A percentile compares a stretch with the other conserved stretches of the same genome.
phyloP scores from a whole-genome alignment of 2,888 invertebrate genomes.

The Strigamia maritima region DNA sequence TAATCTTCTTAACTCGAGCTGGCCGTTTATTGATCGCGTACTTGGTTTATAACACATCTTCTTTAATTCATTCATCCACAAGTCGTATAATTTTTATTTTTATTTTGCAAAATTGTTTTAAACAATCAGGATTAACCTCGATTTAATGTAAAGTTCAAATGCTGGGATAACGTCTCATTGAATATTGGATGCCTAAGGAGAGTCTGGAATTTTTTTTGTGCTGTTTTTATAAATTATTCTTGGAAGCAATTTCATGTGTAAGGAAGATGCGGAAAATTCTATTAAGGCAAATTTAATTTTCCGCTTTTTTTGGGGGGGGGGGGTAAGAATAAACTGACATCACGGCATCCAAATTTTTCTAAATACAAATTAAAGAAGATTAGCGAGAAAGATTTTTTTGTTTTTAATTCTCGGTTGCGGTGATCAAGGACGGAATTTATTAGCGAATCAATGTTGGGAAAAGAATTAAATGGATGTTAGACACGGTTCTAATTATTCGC shows the following conservation, averaged over 20 bases:
- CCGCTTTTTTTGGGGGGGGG: neutral
- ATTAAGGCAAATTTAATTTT: neutral
- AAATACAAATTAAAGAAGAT: neutral
- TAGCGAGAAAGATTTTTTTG: neutral
- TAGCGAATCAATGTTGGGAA: neutral
- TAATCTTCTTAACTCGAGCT: neutral
- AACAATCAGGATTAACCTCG: neutral
- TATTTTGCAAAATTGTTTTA: neutral
- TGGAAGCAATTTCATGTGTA: neutral
- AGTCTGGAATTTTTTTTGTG: neutral
- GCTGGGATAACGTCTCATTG: neutral
- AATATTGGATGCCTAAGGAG: neutral
- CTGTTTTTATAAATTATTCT: neutral
- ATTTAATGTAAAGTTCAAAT: neutral
- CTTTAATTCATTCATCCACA: neutral
- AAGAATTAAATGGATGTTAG: conserved; percentile 7
- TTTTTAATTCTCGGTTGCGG: neutral
- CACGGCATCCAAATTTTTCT: neutral
- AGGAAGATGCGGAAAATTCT: neutral
- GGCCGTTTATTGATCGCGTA: neutral
- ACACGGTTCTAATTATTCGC: neutral
- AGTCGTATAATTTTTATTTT: neutral
- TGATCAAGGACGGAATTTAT: neutral
- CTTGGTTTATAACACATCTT: neutral
- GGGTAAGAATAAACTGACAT: neutral